Evolutionary conservation across 2,113 vertebrate species (phyloP), one percentile per base, ranked within the genome.

Genomic region (Pavo muticus): DNA sequence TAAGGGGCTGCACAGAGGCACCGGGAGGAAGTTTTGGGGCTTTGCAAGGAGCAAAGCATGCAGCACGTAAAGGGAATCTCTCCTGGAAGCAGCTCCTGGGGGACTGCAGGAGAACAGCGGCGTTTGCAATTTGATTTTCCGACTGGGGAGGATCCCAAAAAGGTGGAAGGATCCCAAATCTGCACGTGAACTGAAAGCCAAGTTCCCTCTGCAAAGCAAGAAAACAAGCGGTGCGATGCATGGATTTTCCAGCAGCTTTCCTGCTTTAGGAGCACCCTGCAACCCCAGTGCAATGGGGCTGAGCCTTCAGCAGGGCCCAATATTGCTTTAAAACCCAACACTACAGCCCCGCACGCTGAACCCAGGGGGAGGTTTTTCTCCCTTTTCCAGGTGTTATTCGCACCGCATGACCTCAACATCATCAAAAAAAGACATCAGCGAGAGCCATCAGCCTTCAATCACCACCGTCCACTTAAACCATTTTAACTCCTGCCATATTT

Each of bases 401-500:
- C 56, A 20, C 9, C 20, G 24, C 52, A 29, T 2, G 2, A 81
- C 29, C 18, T 27, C 1, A 84, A 21, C 24, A 64, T 57, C 30
- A 0, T 79, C 37, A 30, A 83, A 42, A 91, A 56, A 10, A 32
- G 30, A 57, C 54, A 56, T 11, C 3, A 82, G 59, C 24, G 75
- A 4, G 75, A 73, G 71, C 80, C 88, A 94, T 94, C 94, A 25
- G 60, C 90, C 32, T 70, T 90, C 90, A 90, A 88, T 92, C 95
- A 93, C 1, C 40, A 47, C 91, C 7, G 10, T 77, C 84, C 90
- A 65, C 87, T 90, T 78, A 95, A 95, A 91, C 90, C 86, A 86
- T 84, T 93, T 94, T 94, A 96, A 96, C 94, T 95, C 88, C 93
- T 84, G 11, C 52, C 88, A 61, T 95, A 94, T 95, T 96, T 96